Conservation (phyloP, 2,113 vertebrate genomes). For the Desmodus rotundus region DNA sequence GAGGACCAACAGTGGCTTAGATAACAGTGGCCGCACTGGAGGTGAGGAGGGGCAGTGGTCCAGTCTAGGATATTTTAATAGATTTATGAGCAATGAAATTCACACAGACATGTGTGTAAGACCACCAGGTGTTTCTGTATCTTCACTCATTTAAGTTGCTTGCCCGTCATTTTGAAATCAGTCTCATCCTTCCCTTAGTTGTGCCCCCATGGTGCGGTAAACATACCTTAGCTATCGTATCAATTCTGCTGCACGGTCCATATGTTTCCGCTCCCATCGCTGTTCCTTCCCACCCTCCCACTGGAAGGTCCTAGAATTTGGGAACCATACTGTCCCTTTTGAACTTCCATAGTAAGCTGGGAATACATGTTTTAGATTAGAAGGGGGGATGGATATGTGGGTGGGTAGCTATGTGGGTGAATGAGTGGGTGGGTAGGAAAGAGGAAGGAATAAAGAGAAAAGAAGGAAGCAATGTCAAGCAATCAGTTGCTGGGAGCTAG, state of each 20-base stretch:
- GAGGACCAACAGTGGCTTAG: background rate
- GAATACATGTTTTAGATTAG: background rate
- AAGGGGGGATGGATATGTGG: background rate
- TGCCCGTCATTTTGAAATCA: background rate
- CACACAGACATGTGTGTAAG: background rate
- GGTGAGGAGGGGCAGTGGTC: too few species aligned
- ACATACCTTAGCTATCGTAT: background rate
- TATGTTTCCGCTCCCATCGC: background rate
- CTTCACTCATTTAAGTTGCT: background rate
- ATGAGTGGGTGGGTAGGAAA: background rate
- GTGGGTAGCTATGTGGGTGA: background rate
- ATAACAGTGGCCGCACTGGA: fast-evolving
- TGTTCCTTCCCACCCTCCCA: background rate
- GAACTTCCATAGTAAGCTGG: background rate
- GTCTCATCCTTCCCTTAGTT: background rate
- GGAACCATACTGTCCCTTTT: background rate
- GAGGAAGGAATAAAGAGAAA: background rate
- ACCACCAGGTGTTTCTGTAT: background rate
- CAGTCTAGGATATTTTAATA: background rate
- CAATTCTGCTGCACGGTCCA: background rate
- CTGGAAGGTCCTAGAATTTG: background rate
- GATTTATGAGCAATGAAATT: background rate
- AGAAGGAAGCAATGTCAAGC: background rate
- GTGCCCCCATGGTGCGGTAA: background rate
- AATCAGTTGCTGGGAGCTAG: background rate